Evolutionary conservation across 2,113 vertebrate genomes (phyloP).

Genomic region (Ciconia maguari): DNA sequence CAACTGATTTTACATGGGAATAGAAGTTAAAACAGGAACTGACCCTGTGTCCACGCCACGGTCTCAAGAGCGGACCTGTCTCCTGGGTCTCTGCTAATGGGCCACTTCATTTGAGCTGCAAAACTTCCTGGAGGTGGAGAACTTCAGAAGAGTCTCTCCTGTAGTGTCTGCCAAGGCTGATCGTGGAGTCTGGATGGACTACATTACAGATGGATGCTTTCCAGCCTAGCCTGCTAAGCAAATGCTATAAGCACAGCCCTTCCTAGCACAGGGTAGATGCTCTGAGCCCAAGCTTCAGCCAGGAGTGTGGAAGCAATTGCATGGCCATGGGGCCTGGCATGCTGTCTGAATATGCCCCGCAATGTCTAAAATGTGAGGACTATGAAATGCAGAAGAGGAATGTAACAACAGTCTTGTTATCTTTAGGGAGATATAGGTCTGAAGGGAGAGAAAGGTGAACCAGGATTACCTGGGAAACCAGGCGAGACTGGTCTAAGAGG

Average conservation of each 20-base stretch:
- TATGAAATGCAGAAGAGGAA: neutral
- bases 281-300: neutral
- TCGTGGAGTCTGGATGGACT: neutral
- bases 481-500: conserved; percentile 86
- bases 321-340: too few species aligned
- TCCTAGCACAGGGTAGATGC: neutral
- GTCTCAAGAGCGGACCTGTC: neutral
- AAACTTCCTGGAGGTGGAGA: neutral
- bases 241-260: neutral
- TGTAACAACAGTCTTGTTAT: neutral
- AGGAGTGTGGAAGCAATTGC: neutral
- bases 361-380: neutral
- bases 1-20: neutral
- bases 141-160: neutral
- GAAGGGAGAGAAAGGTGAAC: conserved; percentile 79
- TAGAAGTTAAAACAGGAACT: neutral
- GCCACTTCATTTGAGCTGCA: neutral
- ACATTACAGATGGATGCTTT: neutral
- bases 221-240: neutral
- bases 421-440: conserved; percentile 78
- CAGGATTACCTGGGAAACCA: conserved; percentile 74
- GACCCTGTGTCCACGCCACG: fast-evolving
- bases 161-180: neutral
- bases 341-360: neutral
- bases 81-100: neutral